These are phyloP conservation scores for Spatula versicolor DNA, from an alignment of 2,797 vertebrate genomes.

Conservation along the genomic window DNA sequence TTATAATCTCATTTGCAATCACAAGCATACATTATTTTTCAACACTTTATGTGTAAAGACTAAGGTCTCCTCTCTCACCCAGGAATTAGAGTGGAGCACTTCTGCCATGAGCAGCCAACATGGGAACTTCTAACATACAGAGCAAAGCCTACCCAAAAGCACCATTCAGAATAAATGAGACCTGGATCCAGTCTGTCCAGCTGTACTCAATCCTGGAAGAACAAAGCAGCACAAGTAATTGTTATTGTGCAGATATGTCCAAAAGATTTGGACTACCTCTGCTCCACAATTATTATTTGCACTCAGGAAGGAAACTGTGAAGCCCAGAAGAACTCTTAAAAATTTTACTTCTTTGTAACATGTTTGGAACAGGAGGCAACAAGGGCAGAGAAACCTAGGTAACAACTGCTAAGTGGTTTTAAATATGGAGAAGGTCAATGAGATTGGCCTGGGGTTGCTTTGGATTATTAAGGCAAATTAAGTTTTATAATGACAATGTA, in stretches of 20 bases:
- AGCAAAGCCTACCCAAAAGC: not conserved
- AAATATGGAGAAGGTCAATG: not conserved
- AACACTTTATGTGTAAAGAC: not conserved
- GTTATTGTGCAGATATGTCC: accelerated
- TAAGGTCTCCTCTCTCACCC: not conserved
- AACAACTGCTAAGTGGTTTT: not conserved
- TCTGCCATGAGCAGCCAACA: not conserved
- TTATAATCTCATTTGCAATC: not conserved
- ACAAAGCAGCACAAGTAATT: not conserved
- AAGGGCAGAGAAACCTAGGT: not conserved
- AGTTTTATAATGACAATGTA: not conserved
- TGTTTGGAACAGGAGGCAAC: not conserved
- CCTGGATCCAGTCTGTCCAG: not conserved
- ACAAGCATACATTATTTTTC: not conserved
- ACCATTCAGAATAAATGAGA: not conserved
- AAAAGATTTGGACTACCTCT: not conserved
- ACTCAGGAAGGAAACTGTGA: not conserved
- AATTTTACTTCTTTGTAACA: not conserved
- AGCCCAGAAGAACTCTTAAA: not conserved
- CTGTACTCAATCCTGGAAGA: not conserved
- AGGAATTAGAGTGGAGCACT: not conserved
- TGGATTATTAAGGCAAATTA: not conserved
- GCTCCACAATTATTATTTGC: not conserved
- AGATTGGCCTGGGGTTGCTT: not conserved
- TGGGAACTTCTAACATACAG: not conserved